phyloP scores from a whole-genome alignment of 2,113 vertebrate species.

The Pedionomus torquatus region DNA sequence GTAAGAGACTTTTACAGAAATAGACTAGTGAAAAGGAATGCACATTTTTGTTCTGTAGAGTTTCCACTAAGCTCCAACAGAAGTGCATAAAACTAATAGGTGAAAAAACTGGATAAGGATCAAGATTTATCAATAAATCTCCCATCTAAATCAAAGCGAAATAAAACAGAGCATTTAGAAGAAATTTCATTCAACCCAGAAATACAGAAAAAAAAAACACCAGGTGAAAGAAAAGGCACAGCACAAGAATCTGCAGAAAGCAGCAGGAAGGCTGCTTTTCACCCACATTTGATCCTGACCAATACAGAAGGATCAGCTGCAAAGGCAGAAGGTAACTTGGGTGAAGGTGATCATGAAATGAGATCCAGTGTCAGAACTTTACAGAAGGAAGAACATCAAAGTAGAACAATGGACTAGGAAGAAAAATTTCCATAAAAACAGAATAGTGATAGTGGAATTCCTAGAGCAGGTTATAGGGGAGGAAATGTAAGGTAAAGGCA shows the following conservation, averaged over 20 bases:
- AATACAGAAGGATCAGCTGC: background rate
- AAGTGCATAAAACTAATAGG: background rate
- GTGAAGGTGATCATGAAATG: background rate
- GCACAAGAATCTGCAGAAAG: background rate
- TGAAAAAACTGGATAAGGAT: background rate
- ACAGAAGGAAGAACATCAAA: conserved; percentile 3
- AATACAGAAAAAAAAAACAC: background rate
- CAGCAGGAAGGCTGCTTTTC: background rate
- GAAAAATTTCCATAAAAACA: background rate
- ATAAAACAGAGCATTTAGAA: background rate
- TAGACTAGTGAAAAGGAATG: background rate
- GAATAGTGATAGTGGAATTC: background rate
- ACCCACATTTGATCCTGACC: background rate
- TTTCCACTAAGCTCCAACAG: background rate
- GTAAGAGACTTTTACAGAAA: background rate
- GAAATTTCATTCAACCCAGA: background rate
- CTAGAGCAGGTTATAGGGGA: background rate
- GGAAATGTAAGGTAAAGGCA: background rate
- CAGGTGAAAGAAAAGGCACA: background rate
- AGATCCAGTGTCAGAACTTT: background rate
- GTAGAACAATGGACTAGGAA: background rate
- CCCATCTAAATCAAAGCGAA: background rate
- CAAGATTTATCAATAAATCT: background rate
- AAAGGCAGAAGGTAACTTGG: background rate
- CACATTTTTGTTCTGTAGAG: background rate